Base-by-base conservation (phyloP, 2,113 vertebrate species). In the Aspiorhynchus laticeps region DNA sequence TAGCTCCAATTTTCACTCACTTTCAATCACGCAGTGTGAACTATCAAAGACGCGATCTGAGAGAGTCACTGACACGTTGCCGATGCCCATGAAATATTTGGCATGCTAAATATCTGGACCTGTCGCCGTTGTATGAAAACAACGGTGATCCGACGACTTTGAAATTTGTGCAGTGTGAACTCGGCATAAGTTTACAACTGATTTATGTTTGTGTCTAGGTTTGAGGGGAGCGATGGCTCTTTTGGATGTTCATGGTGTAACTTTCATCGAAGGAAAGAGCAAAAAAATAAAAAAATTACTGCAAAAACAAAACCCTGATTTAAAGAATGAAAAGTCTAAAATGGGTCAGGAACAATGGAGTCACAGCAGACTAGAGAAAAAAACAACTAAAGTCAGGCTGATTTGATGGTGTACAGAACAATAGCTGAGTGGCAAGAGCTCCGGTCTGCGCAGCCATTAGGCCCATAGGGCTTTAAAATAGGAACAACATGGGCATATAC, bases 401-500 rank as follows among this genome's bases (percentile, higher is more conserved):
- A 80, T 38, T 38, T 8, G 53, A 26, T 14, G 17, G 51, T n/a
- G 28, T 0, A 7, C 78, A 41, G 78, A 41, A 80, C 79, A 81
- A 81, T 26, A 4, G 24, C 17, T 28, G 73, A 75, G 38, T 2
- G 1, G 38, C 24, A 53, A 53, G 28, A 51, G 41, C 15, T 5
- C 61, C 1, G 3, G 67, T 71, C 36, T 77, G 71, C 3, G 31
- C 48, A 33, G 48, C 65, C 43, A 48, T 41, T 67, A 33, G 77
- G 8, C 24, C 48, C 63, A 73, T 71, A 73, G 59, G 48, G 38
- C 36, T 69, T 56, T 56, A 77, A 78, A 46, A 48, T 48, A 79
- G 21, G 41, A 84, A 85, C 76, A 87, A 75, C 86, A 76, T 41
- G 80, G 75, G 41, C 71, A 84, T 84, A 61, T n/a, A 84, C 59